Conservation (phyloP, 2,888 invertebrate species). For the Norana najaformis region DNA sequence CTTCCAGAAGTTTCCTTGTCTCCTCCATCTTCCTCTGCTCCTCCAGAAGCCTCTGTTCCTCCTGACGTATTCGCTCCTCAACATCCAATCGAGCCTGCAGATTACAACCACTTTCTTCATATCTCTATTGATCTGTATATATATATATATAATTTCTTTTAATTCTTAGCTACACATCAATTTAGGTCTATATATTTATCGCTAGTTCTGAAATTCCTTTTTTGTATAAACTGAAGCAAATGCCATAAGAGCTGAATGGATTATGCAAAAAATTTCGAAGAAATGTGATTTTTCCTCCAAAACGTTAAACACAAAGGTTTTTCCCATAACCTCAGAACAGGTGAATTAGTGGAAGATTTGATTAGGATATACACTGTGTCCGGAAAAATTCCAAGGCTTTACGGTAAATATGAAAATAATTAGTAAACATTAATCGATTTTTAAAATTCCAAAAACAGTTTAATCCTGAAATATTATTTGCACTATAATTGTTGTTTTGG, state of each 20-base stretch:
- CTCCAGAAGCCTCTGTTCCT: not conserved
- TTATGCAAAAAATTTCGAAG: not conserved
- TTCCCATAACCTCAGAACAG: too few relatives aligned
- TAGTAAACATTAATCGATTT: too few relatives aligned
- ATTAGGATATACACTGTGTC: too few relatives aligned
- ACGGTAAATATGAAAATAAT: too few relatives aligned
- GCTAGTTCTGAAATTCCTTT: not conserved
- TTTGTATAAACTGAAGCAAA: not conserved
- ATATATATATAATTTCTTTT: not conserved
- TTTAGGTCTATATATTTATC: not conserved
- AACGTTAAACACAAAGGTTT: too few relatives aligned
- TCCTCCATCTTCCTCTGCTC: not conserved
- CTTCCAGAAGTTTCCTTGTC: not conserved
- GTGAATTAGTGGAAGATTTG: too few relatives aligned
- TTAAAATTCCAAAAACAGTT: too few relatives aligned
- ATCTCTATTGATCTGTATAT: not conserved
- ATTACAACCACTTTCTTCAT: not conserved
- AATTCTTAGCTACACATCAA: not conserved
- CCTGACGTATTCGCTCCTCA: constrained; percentile 7
- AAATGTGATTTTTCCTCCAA: too few relatives aligned
- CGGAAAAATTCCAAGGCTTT: too few relatives aligned
- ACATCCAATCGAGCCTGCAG: not conserved
- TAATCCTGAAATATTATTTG: too few relatives aligned
- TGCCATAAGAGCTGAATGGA: not conserved
- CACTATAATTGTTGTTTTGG: too few relatives aligned